Conservation (phyloP, 2,797 vertebrate genomes). For the Hirundo rustica region DNA sequence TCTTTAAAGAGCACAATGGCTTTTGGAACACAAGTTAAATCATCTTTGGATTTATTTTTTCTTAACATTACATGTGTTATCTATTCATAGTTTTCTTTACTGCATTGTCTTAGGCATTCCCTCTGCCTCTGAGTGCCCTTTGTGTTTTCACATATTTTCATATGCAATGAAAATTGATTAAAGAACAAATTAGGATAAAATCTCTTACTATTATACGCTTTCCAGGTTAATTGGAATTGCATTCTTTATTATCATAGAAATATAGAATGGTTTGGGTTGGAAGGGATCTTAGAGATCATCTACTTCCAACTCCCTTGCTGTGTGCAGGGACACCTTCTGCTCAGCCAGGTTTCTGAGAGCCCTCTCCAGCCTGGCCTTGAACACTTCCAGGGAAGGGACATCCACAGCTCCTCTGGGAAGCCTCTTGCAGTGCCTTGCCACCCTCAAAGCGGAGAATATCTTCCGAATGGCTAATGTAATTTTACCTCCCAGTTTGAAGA, state of each 20-base stretch:
- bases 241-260: neutral
- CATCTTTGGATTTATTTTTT: neutral
- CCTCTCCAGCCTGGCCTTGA: neutral
- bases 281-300: neutral
- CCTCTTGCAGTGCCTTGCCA: neutral
- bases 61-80: neutral
- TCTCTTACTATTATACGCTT: neutral
- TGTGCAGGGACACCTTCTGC: neutral
- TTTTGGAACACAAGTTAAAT: neutral
- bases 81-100: neutral
- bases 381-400: neutral
- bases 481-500: neutral
- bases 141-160: neutral
- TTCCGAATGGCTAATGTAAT: neutral
- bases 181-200: neutral
- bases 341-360: neutral
- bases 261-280: neutral
- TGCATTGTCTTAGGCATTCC: neutral
- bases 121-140: neutral
- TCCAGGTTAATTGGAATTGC: neutral
- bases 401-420: neutral
- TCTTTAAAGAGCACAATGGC: neutral
- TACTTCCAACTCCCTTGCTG: neutral
- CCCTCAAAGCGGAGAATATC: neutral
- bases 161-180: neutral